These are phyloP conservation scores for Pristiophorus japonicus DNA, from an alignment of 2,113 vertebrate genomes.

Conservation along the genomic window DNA sequence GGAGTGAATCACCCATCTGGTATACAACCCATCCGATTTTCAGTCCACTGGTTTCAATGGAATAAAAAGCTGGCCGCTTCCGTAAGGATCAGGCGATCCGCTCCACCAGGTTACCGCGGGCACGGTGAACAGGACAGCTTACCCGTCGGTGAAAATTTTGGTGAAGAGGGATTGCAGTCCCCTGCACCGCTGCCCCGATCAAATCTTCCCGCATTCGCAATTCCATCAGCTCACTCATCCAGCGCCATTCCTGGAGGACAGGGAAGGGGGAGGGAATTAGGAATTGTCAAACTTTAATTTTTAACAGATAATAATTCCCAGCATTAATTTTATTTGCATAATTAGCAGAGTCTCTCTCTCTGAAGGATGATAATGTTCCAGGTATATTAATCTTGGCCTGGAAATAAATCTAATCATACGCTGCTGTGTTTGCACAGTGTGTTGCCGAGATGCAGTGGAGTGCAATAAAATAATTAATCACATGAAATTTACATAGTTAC, in stretches of 20 bases:
- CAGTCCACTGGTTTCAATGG: background rate
- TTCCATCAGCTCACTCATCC: background rate
- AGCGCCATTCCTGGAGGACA: background rate
- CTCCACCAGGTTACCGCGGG: too few species aligned
- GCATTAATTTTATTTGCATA: constrained; percentile 34
- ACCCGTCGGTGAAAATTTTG: background rate
- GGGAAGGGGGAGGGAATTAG: background rate
- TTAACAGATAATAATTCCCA: constrained; percentile 33
- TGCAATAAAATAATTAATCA: constrained; percentile 38
- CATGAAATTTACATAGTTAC: constrained; percentile 35
- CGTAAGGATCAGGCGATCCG: background rate
- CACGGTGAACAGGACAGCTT: too few species aligned
- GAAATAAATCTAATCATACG: constrained; percentile 27
- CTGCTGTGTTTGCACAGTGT: constrained; percentile 27
- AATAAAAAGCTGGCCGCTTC: background rate
- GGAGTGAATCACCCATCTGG: too few species aligned
- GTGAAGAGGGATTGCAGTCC: background rate
- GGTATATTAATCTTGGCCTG: constrained; percentile 31
- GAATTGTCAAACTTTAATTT: constrained; percentile 21
- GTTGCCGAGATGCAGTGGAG: constrained; percentile 2
- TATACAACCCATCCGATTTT: too few species aligned
- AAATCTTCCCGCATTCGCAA: background rate
- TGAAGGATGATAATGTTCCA: constrained; percentile 27
- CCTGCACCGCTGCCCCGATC: too few species aligned
- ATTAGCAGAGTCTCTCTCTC: constrained; percentile 27